phyloP scores from a whole-genome alignment of 2,888 invertebrate genomes.

The Lamellibrachia columna region DNA sequence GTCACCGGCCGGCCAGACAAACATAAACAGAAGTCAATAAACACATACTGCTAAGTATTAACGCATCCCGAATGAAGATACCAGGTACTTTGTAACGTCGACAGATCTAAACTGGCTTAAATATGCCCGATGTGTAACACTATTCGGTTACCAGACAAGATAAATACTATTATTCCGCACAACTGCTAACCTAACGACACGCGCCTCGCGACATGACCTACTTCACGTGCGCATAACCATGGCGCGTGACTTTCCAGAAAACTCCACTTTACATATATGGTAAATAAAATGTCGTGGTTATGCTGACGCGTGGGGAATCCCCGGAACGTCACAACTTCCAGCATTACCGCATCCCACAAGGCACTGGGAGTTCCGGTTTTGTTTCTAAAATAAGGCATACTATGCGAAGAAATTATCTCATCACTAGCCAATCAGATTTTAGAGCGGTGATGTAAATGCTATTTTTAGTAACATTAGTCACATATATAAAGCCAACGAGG shows the following conservation, averaged over 20 bases:
- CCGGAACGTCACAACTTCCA: constrained; percentile 8
- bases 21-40: constrained; percentile 11
- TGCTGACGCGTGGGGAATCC: constrained; percentile 21
- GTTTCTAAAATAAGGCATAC: constrained; percentile 27
- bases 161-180: neutral
- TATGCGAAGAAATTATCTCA: constrained; percentile 33
- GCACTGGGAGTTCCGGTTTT: constrained; percentile 19
- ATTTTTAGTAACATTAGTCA: constrained; percentile 30
- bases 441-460: constrained; percentile 33
- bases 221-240: neutral
- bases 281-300: neutral
- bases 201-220: constrained; percentile 3
- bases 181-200: neutral
- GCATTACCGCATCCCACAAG: constrained; percentile 25
- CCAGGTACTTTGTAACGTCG: neutral
- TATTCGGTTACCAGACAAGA: neutral
- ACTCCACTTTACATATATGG: constrained; percentile 21
- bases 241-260: constrained; percentile 13
- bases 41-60: neutral
- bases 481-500: constrained; percentile 7
- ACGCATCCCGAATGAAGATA: neutral
- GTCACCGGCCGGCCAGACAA: constrained; percentile 16
- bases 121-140: neutral
- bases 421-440: constrained; percentile 32
- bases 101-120: neutral